Base-by-base conservation (phyloP, 2,113 vertebrate genomes). In the Cyanistes caeruleus region DNA sequence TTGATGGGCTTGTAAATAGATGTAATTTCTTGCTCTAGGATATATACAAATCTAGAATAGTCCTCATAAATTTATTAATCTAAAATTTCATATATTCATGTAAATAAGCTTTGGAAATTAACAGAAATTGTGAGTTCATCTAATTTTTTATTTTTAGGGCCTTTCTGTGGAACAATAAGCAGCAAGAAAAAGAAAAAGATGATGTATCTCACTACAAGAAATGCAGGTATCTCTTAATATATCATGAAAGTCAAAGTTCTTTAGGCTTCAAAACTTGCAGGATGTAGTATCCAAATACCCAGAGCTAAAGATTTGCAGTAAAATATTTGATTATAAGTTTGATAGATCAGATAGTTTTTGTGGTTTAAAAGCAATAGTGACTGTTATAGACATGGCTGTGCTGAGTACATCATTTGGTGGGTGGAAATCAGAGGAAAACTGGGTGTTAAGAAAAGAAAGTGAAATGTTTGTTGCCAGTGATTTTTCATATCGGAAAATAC, bases 201-300 rank as follows among this genome's bases (percentile, higher is more conserved):
- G 98, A 99, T 99, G 99, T 99, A 99, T 96, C 98, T 99, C 80
- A 99, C 99, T 59, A 98, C 99, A 56, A 99, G 99, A 97, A 99
- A 99, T 97, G 99, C 99, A 98, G 99, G 99, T 99, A 96, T 51
- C 89, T 95, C 84, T 84, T 86, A 78, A n/a, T 65, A 51, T 59
- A 94, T 17, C 9, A 5, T 35, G 28, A 7, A n/a, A 69, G 11
- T 77, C 18, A 25, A 68, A 51, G 19, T 70, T 75, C 11, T 77
- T 21, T 43, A 12, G n/a, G 31, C 9, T 43, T 92, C 55, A 84
- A 53, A 63, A 74, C 55, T 80, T 74, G 10, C 11, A n/a, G 28
- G 49, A 7, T 64, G 28, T 46, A 60, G 4, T 35, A 39, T 39
- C 39, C 39, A 39, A 39, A 3, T 76, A 69, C 62, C 25, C 24